These are phyloP conservation scores for Nebria salina DNA, from an alignment of 2,888 invertebrate species.

Conservation along the genomic window DNA sequence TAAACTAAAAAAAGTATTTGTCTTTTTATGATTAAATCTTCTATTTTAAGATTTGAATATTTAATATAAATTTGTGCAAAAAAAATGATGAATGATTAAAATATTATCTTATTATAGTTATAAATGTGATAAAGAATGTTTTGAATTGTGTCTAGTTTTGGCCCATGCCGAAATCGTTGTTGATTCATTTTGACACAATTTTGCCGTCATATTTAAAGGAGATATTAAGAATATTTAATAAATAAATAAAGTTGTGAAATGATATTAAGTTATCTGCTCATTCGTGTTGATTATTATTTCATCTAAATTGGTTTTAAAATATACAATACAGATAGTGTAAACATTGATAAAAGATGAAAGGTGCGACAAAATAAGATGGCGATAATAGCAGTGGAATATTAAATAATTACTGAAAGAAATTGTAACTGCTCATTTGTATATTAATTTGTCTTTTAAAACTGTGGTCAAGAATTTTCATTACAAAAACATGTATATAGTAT, in stretches of 20 bases:
- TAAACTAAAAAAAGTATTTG: too few species aligned
- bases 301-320: too few species aligned
- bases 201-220: neutral
- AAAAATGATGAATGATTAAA: slow-evolving; percentile 25
- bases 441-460: neutral
- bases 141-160: slow-evolving; percentile 15
- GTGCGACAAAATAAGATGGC: neutral
- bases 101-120: neutral
- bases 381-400: neutral
- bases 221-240: too few species aligned
- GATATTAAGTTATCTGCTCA: neutral
- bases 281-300: neutral
- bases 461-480: slow-evolving; percentile 4
- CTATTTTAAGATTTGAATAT: too few species aligned
- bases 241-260: too few species aligned
- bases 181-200: neutral
- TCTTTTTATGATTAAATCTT: too few species aligned
- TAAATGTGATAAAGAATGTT: neutral
- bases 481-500: slow-evolving; percentile 16
- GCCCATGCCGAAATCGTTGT: slow-evolving; percentile 31
- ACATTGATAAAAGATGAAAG: neutral
- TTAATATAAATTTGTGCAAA: neutral
- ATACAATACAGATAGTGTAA: too few species aligned
- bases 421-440: too few species aligned
- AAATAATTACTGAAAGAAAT: slow-evolving; percentile 4